A percentile compares a stretch with the other conserved stretches of the same genome.
Conservation (phyloP, 2,113 vertebrate species). For the Seriola quinqueradiata region DNA sequence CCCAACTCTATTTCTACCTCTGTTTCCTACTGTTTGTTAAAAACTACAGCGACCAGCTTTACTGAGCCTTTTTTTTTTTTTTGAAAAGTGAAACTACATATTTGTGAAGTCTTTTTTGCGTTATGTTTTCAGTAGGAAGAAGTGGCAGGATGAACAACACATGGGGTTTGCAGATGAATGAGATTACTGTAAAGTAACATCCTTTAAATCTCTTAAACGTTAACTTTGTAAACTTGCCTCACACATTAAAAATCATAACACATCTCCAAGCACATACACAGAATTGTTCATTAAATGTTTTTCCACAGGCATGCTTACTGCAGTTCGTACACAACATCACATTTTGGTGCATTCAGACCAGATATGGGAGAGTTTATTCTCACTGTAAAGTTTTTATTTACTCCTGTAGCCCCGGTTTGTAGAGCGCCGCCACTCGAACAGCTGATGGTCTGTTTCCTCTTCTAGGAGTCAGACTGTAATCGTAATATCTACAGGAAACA, state of each 20-base stretch:
- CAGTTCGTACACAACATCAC: neutral
- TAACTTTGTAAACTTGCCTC: constrained; percentile 12
- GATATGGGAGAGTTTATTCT: neutral
- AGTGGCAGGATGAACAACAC: neutral
- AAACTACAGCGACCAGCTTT: too few species aligned
- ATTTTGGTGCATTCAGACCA: neutral
- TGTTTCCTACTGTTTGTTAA: too few species aligned
- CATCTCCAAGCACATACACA: neutral
- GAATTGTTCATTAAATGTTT: neutral
- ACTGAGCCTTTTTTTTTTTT: too few species aligned
- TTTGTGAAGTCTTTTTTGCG: too few species aligned
- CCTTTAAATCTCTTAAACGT: neutral
- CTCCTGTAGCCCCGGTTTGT: neutral
- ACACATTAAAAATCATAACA: constrained; percentile 3
- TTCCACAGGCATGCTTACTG: neutral
- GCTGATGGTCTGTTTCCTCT: neutral
- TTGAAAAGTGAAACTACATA: too few species aligned
- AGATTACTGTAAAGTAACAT: neutral
- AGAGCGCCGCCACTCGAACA: neutral
- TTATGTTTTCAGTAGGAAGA: neutral
- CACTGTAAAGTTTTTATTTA: neutral
- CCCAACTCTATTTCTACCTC: too few species aligned
- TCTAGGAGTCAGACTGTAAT: neutral
- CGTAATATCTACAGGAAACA: neutral
- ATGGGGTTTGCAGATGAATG: too few species aligned